phyloP scores from a whole-genome alignment of 2,797 vertebrate genomes.

The Cirrhinus mrigala region DNA sequence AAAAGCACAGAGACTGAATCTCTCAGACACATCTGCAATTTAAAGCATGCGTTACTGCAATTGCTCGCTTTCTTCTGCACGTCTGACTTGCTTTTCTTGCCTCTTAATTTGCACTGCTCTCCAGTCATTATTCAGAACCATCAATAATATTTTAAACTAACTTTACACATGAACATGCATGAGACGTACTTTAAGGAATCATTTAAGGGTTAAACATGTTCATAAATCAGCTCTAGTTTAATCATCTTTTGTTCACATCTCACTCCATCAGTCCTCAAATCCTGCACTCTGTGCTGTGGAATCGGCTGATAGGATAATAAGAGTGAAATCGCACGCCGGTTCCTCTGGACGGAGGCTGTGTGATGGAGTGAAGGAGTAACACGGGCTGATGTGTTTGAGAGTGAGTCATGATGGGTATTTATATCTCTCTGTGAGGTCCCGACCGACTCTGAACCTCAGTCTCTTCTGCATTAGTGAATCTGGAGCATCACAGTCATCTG shows the following conservation, averaged over 20 bases:
- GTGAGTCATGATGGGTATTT: not conserved
- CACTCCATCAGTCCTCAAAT: not conserved
- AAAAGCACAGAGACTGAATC: not conserved
- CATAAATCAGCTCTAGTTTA: not conserved
- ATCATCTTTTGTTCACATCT: not conserved
- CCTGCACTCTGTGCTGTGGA: not conserved
- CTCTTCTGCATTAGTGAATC: not conserved
- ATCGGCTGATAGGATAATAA: not conserved
- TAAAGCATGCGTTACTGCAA: constrained; percentile 19
- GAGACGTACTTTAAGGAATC: not conserved
- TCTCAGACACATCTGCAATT: constrained; percentile 45
- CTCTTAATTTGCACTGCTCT: not conserved
- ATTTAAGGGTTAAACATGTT: not conserved
- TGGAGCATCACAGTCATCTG: not conserved
- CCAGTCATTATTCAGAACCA: not conserved
- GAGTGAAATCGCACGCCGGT: not conserved
- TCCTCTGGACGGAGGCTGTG: not conserved
- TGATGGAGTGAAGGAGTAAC: not conserved
- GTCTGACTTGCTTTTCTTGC: constrained; percentile 18
- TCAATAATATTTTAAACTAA: not conserved
- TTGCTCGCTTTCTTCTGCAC: constrained; percentile 29
- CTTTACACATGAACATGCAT: not conserved
- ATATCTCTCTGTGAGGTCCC: not conserved
- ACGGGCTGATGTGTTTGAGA: not conserved
- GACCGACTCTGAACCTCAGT: not conserved